phyloP scores from a whole-genome alignment of 1,140 invertebrate genomes.

The Bombus cullumanus region DNA sequence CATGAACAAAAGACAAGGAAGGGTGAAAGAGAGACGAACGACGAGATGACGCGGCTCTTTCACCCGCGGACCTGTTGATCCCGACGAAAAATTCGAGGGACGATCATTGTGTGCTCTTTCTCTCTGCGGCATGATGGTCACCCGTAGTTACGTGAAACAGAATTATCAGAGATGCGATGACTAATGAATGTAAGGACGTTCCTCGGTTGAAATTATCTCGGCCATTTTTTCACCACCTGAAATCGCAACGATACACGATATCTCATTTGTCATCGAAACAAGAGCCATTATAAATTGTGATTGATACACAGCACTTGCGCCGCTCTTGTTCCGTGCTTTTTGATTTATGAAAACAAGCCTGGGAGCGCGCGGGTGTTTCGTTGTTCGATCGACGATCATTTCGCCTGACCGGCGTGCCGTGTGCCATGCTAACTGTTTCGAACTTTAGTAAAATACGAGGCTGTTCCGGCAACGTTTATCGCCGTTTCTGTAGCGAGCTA shows the following conservation, averaged over 20 bases:
- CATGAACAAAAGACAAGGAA: conserved; percentile 11
- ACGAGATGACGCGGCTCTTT: conserved; percentile 63
- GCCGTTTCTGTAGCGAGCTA: not conserved
- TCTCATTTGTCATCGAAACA: conserved; percentile 38
- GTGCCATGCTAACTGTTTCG: not conserved
- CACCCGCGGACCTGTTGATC: conserved; percentile 64
- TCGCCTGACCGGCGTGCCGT: not conserved
- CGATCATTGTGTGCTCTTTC: conserved; percentile 28
- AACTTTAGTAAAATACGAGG: conserved; percentile 13
- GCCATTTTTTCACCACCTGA: conserved; percentile 31
- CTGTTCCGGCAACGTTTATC: not conserved
- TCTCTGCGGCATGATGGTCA: not conserved
- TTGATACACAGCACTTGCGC: conserved; percentile 15
- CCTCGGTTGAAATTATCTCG: conserved; percentile 31
- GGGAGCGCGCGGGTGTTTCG: not conserved
- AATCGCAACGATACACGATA: conserved; percentile 12
- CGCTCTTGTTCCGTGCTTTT: conserved; percentile 6
- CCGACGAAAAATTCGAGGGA: conserved; percentile 61
- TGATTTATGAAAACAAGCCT: conserved; percentile 46
- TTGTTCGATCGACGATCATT: not conserved
- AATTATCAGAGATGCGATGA: conserved; percentile 52
- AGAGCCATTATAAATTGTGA: conserved; percentile 42
- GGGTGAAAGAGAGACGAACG: conserved; percentile 34
- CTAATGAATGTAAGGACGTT: conserved; percentile 51
- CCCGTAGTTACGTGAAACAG: conserved; percentile 24